Conservation (phyloP, 2,113 vertebrate genomes). For the Pachyramphus minor region DNA sequence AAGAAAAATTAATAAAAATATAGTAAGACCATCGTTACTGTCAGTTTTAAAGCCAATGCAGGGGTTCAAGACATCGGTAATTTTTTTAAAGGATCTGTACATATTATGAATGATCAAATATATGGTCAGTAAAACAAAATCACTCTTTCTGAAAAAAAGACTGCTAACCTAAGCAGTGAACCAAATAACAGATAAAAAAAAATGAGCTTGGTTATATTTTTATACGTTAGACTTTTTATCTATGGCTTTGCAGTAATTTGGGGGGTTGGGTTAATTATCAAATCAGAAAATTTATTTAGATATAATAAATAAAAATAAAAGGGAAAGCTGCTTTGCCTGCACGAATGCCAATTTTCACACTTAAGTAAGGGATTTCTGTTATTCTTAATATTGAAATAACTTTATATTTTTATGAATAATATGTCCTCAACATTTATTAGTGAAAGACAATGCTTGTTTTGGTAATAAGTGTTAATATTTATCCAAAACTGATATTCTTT, state of each 20-base stretch:
- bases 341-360: neutral
- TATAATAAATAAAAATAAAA: neutral
- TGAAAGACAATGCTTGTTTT: neutral
- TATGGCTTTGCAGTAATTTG: neutral
- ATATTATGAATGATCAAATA: neutral
- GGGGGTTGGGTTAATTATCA: neutral
- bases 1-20: neutral
- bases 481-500: neutral
- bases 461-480: neutral
- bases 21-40: fast-evolving
- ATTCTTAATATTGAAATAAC: neutral
- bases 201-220: neutral
- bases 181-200: neutral
- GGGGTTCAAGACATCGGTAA: neutral
- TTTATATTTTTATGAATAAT: neutral
- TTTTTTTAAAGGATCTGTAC: neutral
- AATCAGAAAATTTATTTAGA: neutral
- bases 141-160: neutral
- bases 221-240: neutral
- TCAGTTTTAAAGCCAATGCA: neutral
- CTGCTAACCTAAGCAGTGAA: neutral
- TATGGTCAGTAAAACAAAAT: neutral
- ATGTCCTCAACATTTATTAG: neutral
- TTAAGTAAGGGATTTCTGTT: neutral
- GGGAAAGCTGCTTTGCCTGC: neutral